These are phyloP conservation scores for Turdus rufiventris DNA, from an alignment of 2,113 vertebrate genomes.

Conservation along the genomic window DNA sequence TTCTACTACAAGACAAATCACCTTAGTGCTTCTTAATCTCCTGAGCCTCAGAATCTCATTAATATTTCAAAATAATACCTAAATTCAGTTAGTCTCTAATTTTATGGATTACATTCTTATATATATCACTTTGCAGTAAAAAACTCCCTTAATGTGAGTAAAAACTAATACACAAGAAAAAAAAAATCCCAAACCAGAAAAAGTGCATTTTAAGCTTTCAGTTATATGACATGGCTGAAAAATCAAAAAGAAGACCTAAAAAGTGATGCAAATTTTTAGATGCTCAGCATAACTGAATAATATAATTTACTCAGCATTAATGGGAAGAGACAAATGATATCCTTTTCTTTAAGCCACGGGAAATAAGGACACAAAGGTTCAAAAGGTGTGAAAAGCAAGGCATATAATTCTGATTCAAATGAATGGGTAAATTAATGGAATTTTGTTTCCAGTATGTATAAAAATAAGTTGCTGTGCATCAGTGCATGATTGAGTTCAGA, in stretches of 20 bases:
- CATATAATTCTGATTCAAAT: neutral
- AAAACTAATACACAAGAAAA: neutral
- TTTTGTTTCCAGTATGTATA: neutral
- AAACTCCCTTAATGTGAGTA: neutral
- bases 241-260: neutral
- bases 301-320: neutral
- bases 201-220: neutral
- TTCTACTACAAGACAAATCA: slow-evolving; percentile 11
- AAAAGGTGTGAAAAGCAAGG: neutral
- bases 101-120: neutral
- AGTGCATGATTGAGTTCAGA: neutral
- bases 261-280: neutral
- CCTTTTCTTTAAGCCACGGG: neutral
- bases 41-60: neutral
- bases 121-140: neutral
- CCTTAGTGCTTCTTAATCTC: slow-evolving; percentile 26
- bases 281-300: neutral
- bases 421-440: neutral
- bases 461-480: neutral
- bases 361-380: neutral
- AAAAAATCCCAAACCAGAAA: neutral
- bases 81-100: neutral
- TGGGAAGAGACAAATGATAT: neutral
- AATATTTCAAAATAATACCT: slow-evolving; percentile 26
- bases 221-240: neutral